Base-by-base conservation (phyloP, 2,888 invertebrate species). In the Ichneumon xanthorius region DNA sequence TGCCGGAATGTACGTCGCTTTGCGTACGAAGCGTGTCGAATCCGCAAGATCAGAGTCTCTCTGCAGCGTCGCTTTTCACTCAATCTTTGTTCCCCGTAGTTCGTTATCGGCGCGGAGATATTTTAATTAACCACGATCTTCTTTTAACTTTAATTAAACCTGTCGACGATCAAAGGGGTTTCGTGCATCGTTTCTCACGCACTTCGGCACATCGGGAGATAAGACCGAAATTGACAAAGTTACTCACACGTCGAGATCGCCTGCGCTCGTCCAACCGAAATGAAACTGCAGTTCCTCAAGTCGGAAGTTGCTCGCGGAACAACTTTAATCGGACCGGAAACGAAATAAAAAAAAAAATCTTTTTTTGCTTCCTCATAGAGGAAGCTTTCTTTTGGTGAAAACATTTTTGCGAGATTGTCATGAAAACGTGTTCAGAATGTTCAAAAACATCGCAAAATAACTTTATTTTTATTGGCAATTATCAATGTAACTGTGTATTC, bases 21-120 rank as follows among this genome's bases (percentile, higher is more conserved):
- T 70, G 30, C 61, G 68, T 70, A 70, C 70, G 45, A 33, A 30
- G 26, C 58, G 61, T 50, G 61, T 48, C 19, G 48, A 79, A 30
- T 61, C 9, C 48, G 14, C 70, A 14, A 11, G 48, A 79, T 45
- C 26, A 26, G 45, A 79, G 19, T 16, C 26, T 19, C 48, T 26
- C n/a, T 58, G 55, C 53, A 77, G 22, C 67, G 26, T 14, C 14
- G 26, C 26, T 19, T 48, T 63, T 26, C 26, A 26, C 26, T 26
- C n/a, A 45, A 22, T 4, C 26, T 58, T 40, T 22, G 22, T 7
- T 55, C 37, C 22, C 6, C 14, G 4, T 6, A 11, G 58, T 55
- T 19, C 9, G 55, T 55, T 55, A 19, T 22, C 55, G 4, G 22
- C 6, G 22, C 55, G 19, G 3, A 19, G 55, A 55, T 19, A 53